These are phyloP conservation scores for Pogoniulus pusillus DNA, from an alignment of 2,797 vertebrate species.

Conservation along the genomic window DNA sequence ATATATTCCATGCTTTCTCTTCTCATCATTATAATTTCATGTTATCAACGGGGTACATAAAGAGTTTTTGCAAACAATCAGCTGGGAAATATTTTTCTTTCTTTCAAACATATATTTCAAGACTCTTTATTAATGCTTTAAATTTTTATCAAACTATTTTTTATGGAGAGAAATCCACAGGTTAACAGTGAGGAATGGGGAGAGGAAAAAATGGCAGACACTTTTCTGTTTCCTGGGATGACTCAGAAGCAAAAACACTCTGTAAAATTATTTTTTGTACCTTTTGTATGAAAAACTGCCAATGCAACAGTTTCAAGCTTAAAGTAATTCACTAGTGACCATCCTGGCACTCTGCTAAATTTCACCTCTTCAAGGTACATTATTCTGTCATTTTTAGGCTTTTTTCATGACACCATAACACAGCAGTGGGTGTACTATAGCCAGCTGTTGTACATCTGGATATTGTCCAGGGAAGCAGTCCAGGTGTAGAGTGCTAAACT, in stretches of 20 bases:
- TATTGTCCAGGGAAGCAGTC: neutral
- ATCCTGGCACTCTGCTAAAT: neutral
- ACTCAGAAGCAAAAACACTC: conserved; percentile 29
- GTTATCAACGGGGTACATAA: neutral
- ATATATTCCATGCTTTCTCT: conserved; percentile 27
- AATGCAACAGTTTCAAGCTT: conserved; percentile 33
- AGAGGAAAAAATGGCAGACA: neutral
- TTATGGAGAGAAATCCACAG: conserved; percentile 19
- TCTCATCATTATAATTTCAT: neutral
- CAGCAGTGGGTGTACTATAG: neutral
- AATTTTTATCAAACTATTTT: conserved; percentile 32
- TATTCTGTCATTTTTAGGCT: neutral
- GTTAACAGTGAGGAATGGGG: neutral
- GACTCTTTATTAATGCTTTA: conserved; percentile 42
- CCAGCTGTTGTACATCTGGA: neutral
- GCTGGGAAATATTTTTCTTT: conserved; percentile 6
- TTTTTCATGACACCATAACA: neutral
- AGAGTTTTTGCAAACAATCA: neutral
- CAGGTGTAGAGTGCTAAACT: neutral
- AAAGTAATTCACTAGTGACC: neutral
- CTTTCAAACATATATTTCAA: conserved; percentile 50
- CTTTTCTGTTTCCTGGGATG: neutral
- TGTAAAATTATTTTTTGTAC: conserved; percentile 69
- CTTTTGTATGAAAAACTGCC: conserved; percentile 60
- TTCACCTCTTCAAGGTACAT: neutral